phyloP scores from a whole-genome alignment of 92 coral and sea anemone genomes.

The Umimayanthus kanabou region DNA sequence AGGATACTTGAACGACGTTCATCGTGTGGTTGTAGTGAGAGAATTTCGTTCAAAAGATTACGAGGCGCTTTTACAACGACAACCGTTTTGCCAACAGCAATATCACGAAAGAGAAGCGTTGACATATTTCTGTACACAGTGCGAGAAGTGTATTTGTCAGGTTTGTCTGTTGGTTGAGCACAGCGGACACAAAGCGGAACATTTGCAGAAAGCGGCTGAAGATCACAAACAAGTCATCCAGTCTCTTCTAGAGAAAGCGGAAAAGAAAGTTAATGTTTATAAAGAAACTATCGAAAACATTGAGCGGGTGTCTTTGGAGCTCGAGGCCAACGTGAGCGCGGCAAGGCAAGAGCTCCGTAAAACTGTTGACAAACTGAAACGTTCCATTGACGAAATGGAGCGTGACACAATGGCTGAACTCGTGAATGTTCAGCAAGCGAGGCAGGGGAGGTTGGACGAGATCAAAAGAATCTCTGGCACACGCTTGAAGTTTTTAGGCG shows the following conservation, averaged over 20 bases:
- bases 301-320: not conserved
- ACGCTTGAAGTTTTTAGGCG: not conserved
- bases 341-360: not conserved
- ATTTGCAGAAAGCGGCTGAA: too few relatives aligned
- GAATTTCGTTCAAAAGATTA: not conserved
- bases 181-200: not conserved
- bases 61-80: not conserved
- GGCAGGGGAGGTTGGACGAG: not conserved
- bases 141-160: constrained; percentile 4
- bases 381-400: not conserved
- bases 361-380: not conserved
- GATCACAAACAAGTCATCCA: not conserved
- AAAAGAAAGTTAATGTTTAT: not conserved
- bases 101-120: not conserved
- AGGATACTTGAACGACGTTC: not conserved
- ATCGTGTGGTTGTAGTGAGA: not conserved
- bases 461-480: not conserved
- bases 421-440: not conserved
- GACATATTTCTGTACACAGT: not conserved
- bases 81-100: too few relatives aligned
- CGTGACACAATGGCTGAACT: not conserved
- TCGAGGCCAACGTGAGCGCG: not conserved
- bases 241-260: not conserved
- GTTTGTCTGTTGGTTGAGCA: not conserved
- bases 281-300: not conserved